Evolutionary conservation across 1,140 invertebrate genomes (phyloP), one percentile per base, ranked within the genome.

Genomic region (Hyphantria cunea): DNA sequence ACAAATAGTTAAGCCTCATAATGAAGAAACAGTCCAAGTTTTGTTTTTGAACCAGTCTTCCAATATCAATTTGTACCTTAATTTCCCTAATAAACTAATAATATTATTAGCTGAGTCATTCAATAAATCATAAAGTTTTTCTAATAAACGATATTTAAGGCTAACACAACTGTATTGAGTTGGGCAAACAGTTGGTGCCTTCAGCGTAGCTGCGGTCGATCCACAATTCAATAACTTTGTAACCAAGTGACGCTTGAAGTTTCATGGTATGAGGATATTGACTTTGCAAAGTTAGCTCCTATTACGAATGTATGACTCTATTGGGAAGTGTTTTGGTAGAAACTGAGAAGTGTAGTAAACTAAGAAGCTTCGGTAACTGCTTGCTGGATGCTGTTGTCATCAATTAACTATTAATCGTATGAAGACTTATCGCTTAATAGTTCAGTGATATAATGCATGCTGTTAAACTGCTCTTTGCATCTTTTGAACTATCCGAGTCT

Each of bases 141-240:
- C 55, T 66, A 61, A 66, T 60, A 61, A 53, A 61, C 32, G 55
- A 53, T 45, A 51, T 58, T 66, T 50, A 49, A 15, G 59, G 52
- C 50, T 53, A 59, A 47, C 37, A 55, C 45, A 60, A 66, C 54
- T 69, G 60, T 65, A 66, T 61, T 68, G 72, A 66, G 64, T 70
- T 67, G 62, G 45, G 56, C 32, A 64, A 79, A 56, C 59, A 66
- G 60, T 64, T 48, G 55, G 55, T 33, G 34, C 45, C 44, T 44
- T n/a, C n/a, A 64, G 56, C 66, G 71, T 67, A 64, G 10, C 48
- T 70, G 71, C 62, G 58, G 72, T 66, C 68, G 17, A 25, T 70
- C 58, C 72, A 76, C 71, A 74, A 78, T 66, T 80, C 78, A 64
- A 63, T 63, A 68, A 78, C 52, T 76, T 72, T 49, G 51, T 14